phyloP scores from a whole-genome alignment of 2,888 invertebrate genomes.

The Nysson spinosus region DNA sequence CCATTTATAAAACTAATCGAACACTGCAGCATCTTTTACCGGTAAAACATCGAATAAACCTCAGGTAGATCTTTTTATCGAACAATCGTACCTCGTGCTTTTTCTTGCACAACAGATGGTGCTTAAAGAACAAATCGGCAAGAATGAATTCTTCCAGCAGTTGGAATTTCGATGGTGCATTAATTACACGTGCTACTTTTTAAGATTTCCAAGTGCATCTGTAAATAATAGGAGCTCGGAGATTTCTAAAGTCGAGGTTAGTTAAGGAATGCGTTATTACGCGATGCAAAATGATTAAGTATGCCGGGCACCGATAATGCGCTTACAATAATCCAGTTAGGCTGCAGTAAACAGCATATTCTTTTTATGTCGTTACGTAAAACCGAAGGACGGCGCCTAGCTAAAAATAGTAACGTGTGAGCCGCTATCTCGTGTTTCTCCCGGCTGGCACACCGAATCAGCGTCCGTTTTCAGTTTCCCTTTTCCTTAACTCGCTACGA shows the following conservation, averaged over 20 bases:
- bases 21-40: no score
- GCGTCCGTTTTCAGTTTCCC: conserved; percentile 36
- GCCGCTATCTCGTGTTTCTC: conserved; percentile 67
- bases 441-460: conserved; percentile 37
- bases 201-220: no score
- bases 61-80: background rate
- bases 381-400: conserved; percentile 66
- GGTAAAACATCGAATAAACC: no score
- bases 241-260: no score
- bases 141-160: conserved; percentile 5
- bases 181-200: background rate
- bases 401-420: conserved; percentile 68
- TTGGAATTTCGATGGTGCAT: background rate
- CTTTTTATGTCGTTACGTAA: conserved; percentile 64
- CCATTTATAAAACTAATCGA: no score
- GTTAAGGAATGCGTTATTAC: background rate
- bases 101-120: conserved; percentile 12
- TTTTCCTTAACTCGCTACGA: conserved; percentile 15
- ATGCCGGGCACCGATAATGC: conserved; percentile 12
- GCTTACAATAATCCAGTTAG: conserved; percentile 27
- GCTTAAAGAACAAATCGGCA: conserved; percentile 14
- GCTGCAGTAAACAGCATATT: conserved; percentile 39
- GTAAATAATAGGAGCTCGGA: no score
- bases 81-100: background rate
- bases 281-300: no score